A percentile compares a stretch with the other conserved stretches of the same genome.
phyloP scores from a whole-genome alignment of 2,113 vertebrate species.

The Platichthys flesus region DNA sequence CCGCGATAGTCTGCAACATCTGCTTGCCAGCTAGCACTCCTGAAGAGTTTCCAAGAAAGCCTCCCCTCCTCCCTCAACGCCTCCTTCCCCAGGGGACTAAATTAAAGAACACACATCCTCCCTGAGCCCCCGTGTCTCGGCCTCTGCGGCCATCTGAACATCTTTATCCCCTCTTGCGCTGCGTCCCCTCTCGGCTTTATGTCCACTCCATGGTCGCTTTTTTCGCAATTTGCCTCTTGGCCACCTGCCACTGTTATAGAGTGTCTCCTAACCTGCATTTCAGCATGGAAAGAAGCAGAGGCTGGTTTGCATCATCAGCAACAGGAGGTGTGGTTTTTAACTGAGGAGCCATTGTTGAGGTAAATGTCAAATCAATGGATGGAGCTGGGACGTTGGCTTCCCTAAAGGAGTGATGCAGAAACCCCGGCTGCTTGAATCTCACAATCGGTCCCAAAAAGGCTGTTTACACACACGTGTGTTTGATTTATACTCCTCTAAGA shows the following conservation, averaged over 20 bases:
- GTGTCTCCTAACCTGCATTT: constrained; percentile 65
- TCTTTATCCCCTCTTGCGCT: constrained; percentile 1
- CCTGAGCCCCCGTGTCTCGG: constrained; percentile 10
- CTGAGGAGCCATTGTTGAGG: constrained; percentile 71
- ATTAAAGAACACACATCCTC: constrained; percentile 49
- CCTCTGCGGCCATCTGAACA: too few species aligned
- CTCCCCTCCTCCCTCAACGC: constrained; percentile 34
- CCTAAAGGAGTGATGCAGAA: constrained; percentile 29
- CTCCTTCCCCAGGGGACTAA: constrained; percentile 19
- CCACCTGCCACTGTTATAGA: constrained; percentile 42
- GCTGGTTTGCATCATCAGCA: constrained; percentile 64
- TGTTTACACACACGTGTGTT: constrained; percentile 43
- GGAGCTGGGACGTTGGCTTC: constrained; percentile 15
- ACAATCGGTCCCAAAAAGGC: constrained; percentile 30
- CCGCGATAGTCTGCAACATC: constrained; percentile 69
- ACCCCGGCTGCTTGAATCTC: constrained; percentile 42
- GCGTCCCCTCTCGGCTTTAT: constrained; percentile 41
- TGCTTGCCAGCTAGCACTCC: constrained; percentile 71
- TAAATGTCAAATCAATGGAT: constrained; percentile 57
- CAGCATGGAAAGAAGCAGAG: constrained; percentile 54
- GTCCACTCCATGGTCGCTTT: constrained; percentile 40
- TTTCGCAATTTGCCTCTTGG: constrained; percentile 60
- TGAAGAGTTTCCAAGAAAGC: constrained; percentile 71
- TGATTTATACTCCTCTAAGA: constrained; percentile 36
- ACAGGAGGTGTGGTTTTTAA: constrained; percentile 62